These are phyloP conservation scores for Eleutherodactylus coqui DNA, from an alignment of 2,797 vertebrate species.

Conservation along the genomic window DNA sequence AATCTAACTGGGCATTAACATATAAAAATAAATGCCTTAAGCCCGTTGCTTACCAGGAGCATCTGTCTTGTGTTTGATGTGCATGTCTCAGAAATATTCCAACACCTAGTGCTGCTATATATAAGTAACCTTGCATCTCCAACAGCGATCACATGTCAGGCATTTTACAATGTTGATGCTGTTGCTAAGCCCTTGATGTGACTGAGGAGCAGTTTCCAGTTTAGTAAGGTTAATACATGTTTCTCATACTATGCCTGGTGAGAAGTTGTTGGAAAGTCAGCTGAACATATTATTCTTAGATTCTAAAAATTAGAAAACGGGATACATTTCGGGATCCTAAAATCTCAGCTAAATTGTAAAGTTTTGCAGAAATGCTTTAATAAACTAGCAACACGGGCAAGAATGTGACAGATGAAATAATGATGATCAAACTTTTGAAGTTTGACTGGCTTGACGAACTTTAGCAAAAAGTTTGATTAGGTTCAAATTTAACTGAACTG, in stretches of 20 bases:
- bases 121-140: conserved; percentile 76
- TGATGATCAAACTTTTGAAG: too few relatives aligned
- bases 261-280: neutral
- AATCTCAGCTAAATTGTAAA: neutral
- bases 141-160: conserved; percentile 74
- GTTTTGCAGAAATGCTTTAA: neutral
- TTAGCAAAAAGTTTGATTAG: too few relatives aligned
- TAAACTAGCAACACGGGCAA: neutral
- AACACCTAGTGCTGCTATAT: conserved; percentile 76
- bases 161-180: conserved; percentile 75
- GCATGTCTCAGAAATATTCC: conserved; percentile 74
- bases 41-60: conserved; percentile 73
- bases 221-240: conserved; percentile 74
- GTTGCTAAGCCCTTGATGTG: conserved; percentile 74
- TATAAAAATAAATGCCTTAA: conserved; percentile 76
- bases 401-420: neutral
- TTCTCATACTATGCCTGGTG: conserved; percentile 67
- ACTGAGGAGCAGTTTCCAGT: conserved; percentile 71
- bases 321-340: neutral
- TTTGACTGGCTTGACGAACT: too few relatives aligned
- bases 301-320: neutral
- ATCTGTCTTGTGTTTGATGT: conserved; percentile 75
- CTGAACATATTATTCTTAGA: neutral
- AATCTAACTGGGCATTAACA: conserved; percentile 74
- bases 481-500: too few relatives aligned